These are phyloP conservation scores for Megaustenia siamemsis DNA, from an alignment of 2,888 invertebrate genomes.

Conservation along the genomic window DNA sequence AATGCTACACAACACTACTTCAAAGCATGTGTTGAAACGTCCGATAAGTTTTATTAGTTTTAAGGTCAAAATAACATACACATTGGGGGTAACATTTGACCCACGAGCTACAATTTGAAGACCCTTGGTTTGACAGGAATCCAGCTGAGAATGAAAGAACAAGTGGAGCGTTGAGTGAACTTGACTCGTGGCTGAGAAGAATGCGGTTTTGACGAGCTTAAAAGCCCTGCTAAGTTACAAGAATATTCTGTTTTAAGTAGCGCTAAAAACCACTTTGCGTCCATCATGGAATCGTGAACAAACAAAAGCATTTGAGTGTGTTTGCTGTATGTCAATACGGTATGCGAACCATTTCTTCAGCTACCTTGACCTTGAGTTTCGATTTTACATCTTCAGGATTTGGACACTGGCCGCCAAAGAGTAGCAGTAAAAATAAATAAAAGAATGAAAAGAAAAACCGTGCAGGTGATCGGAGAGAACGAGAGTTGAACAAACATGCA, in stretches of 20 bases:
- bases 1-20: too few species aligned
- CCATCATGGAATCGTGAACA: conserved; percentile 43
- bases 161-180: conserved; percentile 27
- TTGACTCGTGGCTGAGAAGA: background rate
- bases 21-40: too few species aligned
- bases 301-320: conserved; percentile 11
- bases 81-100: too few species aligned
- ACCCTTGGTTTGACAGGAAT: background rate
- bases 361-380: background rate
- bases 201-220: conserved; percentile 30
- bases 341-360: background rate
- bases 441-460: conserved; percentile 11
- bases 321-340: conserved; percentile 4
- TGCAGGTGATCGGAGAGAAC: conserved; percentile 12
- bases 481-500: conserved; percentile 36
- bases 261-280: conserved; percentile 32
- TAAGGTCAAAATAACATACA: too few species aligned
- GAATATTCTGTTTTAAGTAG: conserved; percentile 5
- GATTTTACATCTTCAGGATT: background rate
- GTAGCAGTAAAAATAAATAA: conserved; percentile 19
- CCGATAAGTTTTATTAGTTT: too few species aligned
- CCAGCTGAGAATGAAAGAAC: background rate
- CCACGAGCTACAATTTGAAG: too few species aligned
- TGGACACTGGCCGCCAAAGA: conserved; percentile 9
- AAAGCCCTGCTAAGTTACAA: conserved; percentile 43